phyloP scores from a whole-genome alignment of 2,113 vertebrate genomes.

The Cottus gobio region DNA sequence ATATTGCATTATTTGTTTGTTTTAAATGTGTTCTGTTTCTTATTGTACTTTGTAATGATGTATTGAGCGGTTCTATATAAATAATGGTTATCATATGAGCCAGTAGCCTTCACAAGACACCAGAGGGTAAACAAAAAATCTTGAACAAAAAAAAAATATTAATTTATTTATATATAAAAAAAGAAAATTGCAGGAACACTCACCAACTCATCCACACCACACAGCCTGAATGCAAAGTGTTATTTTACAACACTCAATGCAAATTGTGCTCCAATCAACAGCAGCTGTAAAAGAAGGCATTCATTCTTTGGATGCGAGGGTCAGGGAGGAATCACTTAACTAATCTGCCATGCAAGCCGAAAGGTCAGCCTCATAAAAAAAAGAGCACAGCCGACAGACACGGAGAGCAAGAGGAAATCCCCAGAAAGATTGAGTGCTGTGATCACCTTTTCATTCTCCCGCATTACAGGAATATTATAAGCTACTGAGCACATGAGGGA shows the following conservation, averaged over 20 bases:
- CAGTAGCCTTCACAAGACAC: not conserved
- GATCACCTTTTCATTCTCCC: constrained; percentile 66
- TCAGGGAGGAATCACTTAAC: constrained; percentile 28
- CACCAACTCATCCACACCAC: not conserved
- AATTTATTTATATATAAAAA: not conserved
- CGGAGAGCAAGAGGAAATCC: constrained; percentile 54
- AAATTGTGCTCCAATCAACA: constrained; percentile 1
- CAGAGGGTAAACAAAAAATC: not conserved
- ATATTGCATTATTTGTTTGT: not conserved
- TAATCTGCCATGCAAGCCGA: constrained; percentile 6
- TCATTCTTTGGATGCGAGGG: not conserved
- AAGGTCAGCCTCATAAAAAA: constrained; percentile 67
- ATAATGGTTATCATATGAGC: not conserved
- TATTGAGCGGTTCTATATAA: not conserved
- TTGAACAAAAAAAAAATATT: not conserved
- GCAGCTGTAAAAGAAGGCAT: not conserved
- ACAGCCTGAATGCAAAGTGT: not conserved
- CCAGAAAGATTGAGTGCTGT: constrained; percentile 47
- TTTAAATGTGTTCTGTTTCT: not conserved
- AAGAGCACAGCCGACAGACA: constrained; percentile 39
- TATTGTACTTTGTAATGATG: not conserved
- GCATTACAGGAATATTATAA: constrained; percentile 44
- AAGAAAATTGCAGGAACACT: not conserved
- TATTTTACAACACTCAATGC: not conserved
- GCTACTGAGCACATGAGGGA: constrained; percentile 44